phyloP scores from a whole-genome alignment of 2,888 invertebrate genomes.

The Atrina japonica region DNA sequence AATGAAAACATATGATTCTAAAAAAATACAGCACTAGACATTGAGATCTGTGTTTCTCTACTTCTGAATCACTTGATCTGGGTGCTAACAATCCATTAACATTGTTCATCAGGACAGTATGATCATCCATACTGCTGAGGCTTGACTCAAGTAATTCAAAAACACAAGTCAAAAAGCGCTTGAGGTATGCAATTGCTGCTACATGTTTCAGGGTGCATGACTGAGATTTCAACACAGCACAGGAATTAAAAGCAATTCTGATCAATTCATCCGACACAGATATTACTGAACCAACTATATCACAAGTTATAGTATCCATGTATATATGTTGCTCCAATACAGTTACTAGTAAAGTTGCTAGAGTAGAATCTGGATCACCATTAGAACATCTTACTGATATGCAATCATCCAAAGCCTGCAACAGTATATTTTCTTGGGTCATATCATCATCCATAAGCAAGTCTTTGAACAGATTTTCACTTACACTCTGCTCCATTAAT shows the following conservation, averaged over 20 bases:
- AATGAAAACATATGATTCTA: not conserved
- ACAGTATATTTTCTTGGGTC: not conserved
- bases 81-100: slow-evolving; percentile 16
- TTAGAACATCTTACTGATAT: not conserved
- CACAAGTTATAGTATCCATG: not conserved
- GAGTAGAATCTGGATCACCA: slow-evolving; percentile 15
- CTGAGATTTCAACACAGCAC: not conserved
- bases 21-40: slow-evolving; percentile 22
- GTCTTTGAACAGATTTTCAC: not conserved
- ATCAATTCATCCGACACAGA: slow-evolving; percentile 5
- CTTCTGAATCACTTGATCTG: not conserved
- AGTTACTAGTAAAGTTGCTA: slow-evolving; percentile 3
- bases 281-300: not conserved
- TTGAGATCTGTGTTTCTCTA: not conserved
- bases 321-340: slow-evolving; percentile 6
- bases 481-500: slow-evolving; percentile 19
- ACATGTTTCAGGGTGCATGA: slow-evolving; percentile 4
- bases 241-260: not conserved
- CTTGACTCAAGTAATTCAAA: not conserved
- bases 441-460: not conserved
- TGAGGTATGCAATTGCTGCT: slow-evolving; percentile 3
- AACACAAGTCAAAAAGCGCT: not conserved
- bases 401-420: slow-evolving; percentile 6
- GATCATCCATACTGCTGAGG: not conserved
- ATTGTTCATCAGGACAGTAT: slow-evolving; percentile 3